Evolutionary conservation across 1,140 invertebrate genomes (phyloP), one percentile per base, ranked within the genome.

Genomic region (Sycophila sp.): DNA sequence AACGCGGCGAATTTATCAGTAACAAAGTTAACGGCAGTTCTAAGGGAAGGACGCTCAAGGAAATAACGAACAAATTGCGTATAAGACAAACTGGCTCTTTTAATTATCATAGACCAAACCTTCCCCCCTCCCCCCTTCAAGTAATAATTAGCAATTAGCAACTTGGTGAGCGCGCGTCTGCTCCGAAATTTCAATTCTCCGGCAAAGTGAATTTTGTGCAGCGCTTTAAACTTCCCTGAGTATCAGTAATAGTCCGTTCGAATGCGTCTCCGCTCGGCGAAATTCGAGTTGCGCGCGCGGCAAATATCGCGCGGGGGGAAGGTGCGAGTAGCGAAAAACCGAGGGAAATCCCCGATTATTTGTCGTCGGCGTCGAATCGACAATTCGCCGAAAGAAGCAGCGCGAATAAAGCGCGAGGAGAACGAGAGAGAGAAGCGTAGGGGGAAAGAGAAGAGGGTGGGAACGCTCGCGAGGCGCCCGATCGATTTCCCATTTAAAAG

Each of bases 61-160:
- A 55, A 55, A 55, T 55, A 55, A 55, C 28, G 1, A 55, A 55
- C 26, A 55, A 55, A 28, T 53, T 53, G 34, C 47, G 34, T 38
- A 45, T 13, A 19, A 51, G 30, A 64, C 13, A 22, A 66, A 40
- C 11, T 42, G 42, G 30, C 10, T 67, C 55, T 68, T 59, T 68
- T 32, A 59, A 68, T 68, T 28, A 59, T 49, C 40, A 36, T 49
- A 49, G 28, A 51, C 19, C 22, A 32, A 59, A 38, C 40, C 40
- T 56, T 42, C 36, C 22, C 55, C 32, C n/a, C n/a, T n/a, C n/a
- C n/a, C n/a, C n/a, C n/a, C n/a, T n/a, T n/a, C 38, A 49, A 68
- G 65, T 68, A 68, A 68, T 68, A 59, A 68, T 68, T 68, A 59
- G 55, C 22, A 68, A 68, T 68, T 68, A 68, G 4, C 30, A 55